Percentiles rank a stretch among this genome's conserved stretches.
Conservation (phyloP, 1,140 invertebrate species). For the Scylla paramamosain region DNA sequence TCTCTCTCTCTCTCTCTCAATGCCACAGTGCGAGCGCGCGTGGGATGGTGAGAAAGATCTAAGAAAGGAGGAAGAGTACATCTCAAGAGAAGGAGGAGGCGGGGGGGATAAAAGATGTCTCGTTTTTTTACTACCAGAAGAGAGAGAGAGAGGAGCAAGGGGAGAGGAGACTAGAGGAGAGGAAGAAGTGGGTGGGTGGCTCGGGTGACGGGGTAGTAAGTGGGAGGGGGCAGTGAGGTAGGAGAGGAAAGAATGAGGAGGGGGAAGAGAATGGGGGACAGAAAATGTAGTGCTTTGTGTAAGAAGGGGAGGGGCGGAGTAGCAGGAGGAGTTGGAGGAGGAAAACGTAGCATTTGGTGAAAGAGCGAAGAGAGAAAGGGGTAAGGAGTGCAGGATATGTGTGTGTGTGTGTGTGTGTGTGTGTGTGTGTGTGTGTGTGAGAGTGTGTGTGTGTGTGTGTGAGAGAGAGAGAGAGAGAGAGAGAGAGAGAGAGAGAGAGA, state of each 20-base stretch:
- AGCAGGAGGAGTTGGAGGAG: background rate
- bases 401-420: too few relatives aligned
- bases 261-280: background rate
- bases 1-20: too few relatives aligned
- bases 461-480: too few relatives aligned
- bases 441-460: too few relatives aligned
- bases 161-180: background rate
- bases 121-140: background rate
- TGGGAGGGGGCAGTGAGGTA: background rate
- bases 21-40: too few relatives aligned
- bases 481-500: background rate
- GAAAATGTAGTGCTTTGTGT: slow-evolving; percentile 15
- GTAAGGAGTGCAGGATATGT: too few relatives aligned
- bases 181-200: background rate
- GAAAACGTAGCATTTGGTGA: slow-evolving; percentile 9
- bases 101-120: background rate
- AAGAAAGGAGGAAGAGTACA: slow-evolving; percentile 1
- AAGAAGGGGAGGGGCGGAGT: background rate
- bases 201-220: background rate
- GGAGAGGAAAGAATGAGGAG: background rate
- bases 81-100: background rate
- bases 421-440: too few relatives aligned
- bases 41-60: background rate
- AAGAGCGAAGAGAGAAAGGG: background rate
- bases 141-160: background rate